A percentile compares a stretch with the other conserved stretches of the same genome.
These are phyloP conservation scores for Rotaria magnacalcarata DNA, from an alignment of 2,888 invertebrate species.

Conservation along the genomic window DNA sequence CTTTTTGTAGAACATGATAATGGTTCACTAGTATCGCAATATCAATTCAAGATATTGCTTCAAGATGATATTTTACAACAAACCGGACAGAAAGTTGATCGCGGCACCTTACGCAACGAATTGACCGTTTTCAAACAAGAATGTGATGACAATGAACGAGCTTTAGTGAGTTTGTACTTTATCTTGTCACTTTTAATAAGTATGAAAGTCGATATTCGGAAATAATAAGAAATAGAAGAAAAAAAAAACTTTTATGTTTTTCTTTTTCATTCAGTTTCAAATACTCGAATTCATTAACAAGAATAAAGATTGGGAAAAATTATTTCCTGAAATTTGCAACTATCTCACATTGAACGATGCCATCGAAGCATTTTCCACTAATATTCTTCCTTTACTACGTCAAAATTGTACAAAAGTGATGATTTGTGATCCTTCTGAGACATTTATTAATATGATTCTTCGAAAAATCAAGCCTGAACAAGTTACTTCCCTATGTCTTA, in stretches of 20 bases:
- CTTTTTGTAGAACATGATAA: background rate
- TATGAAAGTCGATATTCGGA: background rate
- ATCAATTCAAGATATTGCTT: background rate
- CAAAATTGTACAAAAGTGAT: background rate
- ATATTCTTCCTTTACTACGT: background rate
- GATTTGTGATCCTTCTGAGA: background rate
- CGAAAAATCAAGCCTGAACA: background rate
- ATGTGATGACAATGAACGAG: background rate
- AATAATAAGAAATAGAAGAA: too few species aligned
- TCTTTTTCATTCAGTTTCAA: too few species aligned
- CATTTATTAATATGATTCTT: background rate
- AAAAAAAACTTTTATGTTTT: too few species aligned
- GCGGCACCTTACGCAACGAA: background rate
- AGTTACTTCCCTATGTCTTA: background rate
- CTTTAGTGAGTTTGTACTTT: background rate
- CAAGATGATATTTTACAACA: background rate
- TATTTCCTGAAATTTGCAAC: too few species aligned
- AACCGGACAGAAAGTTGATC: background rate
- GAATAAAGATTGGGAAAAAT: too few species aligned
- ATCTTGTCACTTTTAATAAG: too few species aligned
- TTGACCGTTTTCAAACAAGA: background rate
- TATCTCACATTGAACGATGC: too few species aligned
- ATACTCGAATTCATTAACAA: too few species aligned
- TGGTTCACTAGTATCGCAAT: background rate
- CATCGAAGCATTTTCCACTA: too few species aligned